Evolutionary conservation across 2,797 vertebrate genomes (phyloP).

Genomic region (Odontamblyopus lacepedii): DNA sequence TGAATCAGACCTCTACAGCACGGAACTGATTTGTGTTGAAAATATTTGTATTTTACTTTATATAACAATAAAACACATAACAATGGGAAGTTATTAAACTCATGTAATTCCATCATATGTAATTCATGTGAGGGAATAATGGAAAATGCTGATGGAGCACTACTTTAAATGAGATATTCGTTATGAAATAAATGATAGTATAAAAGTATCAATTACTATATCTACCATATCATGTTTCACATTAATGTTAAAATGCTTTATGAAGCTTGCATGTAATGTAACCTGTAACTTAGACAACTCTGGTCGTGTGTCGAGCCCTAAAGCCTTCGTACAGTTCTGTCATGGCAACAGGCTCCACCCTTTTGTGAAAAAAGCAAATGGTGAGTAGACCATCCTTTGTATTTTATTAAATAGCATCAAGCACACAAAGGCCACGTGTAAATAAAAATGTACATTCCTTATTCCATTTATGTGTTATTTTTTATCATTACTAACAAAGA

Average conservation of each 20-base stretch:
- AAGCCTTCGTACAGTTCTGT: conserved; percentile 24
- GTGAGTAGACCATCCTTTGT: neutral
- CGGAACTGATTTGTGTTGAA: neutral
- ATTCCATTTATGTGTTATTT: conserved; percentile 13
- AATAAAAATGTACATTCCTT: neutral
- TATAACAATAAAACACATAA: too few relatives aligned
- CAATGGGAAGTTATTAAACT: neutral
- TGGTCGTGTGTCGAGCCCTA: conserved; percentile 17
- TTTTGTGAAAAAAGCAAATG: neutral
- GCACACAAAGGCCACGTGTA: neutral
- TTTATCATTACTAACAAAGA: neutral
- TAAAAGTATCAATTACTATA: neutral
- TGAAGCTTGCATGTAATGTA: neutral
- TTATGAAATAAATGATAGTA: neutral
- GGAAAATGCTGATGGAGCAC: neutral
- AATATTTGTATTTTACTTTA: neutral
- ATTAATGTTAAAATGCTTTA: conserved; percentile 1
- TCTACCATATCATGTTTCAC: neutral
- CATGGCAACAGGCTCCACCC: conserved; percentile 30
- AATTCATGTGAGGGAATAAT: neutral
- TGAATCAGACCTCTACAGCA: neutral
- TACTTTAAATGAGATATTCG: neutral
- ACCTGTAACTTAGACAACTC: conserved; percentile 12
- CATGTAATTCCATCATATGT: neutral
- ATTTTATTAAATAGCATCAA: neutral